phyloP scores from a whole-genome alignment of 2,888 invertebrate species.

The Atethmia centrago region DNA sequence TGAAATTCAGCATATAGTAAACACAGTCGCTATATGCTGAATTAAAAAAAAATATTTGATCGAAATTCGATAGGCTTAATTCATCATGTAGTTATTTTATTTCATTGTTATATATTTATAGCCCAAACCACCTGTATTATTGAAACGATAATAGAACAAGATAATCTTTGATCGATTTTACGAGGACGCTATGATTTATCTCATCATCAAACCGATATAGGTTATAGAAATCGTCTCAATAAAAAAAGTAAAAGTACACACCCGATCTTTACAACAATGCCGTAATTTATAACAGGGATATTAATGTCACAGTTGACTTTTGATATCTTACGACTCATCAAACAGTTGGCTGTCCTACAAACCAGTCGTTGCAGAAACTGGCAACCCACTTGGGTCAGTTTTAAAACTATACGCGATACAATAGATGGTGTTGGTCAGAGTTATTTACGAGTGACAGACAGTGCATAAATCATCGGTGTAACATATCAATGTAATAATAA shows the following conservation, averaged over 20 bases:
- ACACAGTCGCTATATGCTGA: no score
- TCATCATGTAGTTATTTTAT: constrained; percentile 9
- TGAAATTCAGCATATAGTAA: no score
- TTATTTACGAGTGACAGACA: constrained; percentile 80
- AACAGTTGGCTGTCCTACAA: constrained; percentile 71
- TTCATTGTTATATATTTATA: constrained; percentile 36
- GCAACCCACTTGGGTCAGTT: constrained; percentile 61
- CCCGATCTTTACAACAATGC: constrained; percentile 66
- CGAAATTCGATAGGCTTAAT: constrained; percentile 3
- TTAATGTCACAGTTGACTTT: constrained; percentile 66
- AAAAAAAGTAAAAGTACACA: constrained; percentile 72
- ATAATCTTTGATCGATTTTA: constrained; percentile 58
- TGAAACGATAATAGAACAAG: constrained; percentile 27
- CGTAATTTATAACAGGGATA: constrained; percentile 71
- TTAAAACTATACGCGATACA: constrained; percentile 68
- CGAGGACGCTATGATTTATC: constrained; percentile 61
- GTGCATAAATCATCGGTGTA: constrained; percentile 84
- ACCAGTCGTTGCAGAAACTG: constrained; percentile 74
- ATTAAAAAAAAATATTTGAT: constrained; percentile 5
- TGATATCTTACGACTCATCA: constrained; percentile 72
- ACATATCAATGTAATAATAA: constrained; percentile 81
- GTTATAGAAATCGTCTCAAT: constrained; percentile 65
- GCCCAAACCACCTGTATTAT: constrained; percentile 20
- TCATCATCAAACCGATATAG: constrained; percentile 62
- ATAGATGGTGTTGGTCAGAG: constrained; percentile 78